Base-by-base conservation (phyloP, 2,113 vertebrate species). In the Hyperoodon ampullatus region DNA sequence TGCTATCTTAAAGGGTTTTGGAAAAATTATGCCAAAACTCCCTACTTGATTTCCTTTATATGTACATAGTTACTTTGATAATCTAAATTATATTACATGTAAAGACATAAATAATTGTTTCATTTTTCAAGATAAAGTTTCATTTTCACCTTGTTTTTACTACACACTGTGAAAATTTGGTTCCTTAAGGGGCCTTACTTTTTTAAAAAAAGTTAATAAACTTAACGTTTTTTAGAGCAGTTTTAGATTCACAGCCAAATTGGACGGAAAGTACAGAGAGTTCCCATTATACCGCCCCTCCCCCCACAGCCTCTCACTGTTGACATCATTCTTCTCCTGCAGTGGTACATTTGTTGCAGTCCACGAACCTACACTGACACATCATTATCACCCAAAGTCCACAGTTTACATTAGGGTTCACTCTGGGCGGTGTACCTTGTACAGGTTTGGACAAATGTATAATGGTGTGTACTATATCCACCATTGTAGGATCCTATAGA, bases 41-140 rank as follows among this genome's bases (percentile, higher is more conserved):
- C 33, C 88, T 70, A n/a, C 58, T 68, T 80, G 35, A 7, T 80
- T 89, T 91, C 42, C 58, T 65, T 89, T 84, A 72, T 12, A 75
- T 72, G 21, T 63, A 30, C 16, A 53, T 81, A 44, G 39, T 68
- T 90, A 15, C 15, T 80, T 84, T 60, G 39, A 61, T 55, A 66
- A 60, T 26, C 33, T 44, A 39, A 23, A n/a, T 80, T 72, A 28
- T 68, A 21, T 55, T 65, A 35, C 12, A 42, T 44, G 9, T 70
- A 55, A 77, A n/a, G 65, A 87, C n/a, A 74, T 55, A 53, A 70
- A 53, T 33, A 65, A n/a, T 58, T 80, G 42, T 77, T 95, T 83
- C 55, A 83, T 82, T 93, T 95, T 89, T 68, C 24, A 75, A 87
- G 74, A 19, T 60, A 6, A 77, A 55, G 44, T 93, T 87, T 90